Base-by-base conservation (phyloP, 1,140 invertebrate genomes). In the Gonioctena quinquepunctata region DNA sequence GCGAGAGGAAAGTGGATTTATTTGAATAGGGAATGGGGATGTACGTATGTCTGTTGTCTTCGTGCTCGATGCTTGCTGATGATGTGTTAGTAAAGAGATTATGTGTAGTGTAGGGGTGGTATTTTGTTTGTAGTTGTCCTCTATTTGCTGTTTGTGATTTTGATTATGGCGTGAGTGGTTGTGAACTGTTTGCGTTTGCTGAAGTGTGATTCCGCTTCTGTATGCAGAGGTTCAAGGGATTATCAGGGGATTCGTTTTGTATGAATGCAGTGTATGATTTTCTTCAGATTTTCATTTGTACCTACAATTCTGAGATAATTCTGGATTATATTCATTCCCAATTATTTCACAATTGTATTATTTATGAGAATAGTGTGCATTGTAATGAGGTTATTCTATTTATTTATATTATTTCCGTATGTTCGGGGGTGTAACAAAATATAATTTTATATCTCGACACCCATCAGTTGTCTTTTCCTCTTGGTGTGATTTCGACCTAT, bases 41-140 rank as follows among this genome's bases (percentile, higher is more conserved):
- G 73, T 73, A 74, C 69, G 74, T 65, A 66, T 73, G 74, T 80
- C 78, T 80, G 74, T 77, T 80, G 74, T 80, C 76, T 80, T 77
- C 27, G 16, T 61, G 28, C 23, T 66, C 18, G 54, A 16, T 67
- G 66, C 73, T 76, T 77, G 76, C 72, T 78, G 76, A 77, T 76
- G 79, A 80, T 78, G 79, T 79, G 77, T 77, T 77, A 70, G 77
- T 77, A 79, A 80, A 79, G 75, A 76, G 79, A 80, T 80, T 80
- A 80, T 74, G 75, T 76, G 69, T 61, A 66, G 69, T 67, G 70
- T 50, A 68, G 73, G 65, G 69, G 61, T 69, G 63, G 61, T 66
- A 59, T 75, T 42, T 72, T 60, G 64, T 72, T 69, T 61, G 70
- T 21, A 62, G 70, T 72, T 72, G 70, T 75, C 49, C 66, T 71